A percentile compares a stretch with the other conserved stretches of the same genome.
Evolutionary conservation across 2,888 invertebrate species (phyloP).

Genomic region (Endotricha flammealis): DNA sequence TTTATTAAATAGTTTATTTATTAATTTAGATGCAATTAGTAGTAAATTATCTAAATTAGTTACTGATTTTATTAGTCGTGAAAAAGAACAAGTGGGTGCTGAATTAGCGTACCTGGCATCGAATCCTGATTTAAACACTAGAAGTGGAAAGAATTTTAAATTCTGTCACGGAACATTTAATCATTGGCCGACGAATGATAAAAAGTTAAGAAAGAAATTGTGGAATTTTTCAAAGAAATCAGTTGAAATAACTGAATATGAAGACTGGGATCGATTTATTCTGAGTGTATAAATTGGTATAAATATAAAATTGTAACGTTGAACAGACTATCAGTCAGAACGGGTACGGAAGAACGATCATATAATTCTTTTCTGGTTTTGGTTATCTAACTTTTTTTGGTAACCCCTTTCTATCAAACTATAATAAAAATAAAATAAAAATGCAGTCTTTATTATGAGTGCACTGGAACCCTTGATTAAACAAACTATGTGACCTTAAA

Average conservation of each 20-base stretch:
- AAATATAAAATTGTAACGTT: too few species aligned
- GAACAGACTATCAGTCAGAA: too few species aligned
- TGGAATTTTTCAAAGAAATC: conserved; percentile 53
- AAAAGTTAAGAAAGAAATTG: conserved; percentile 34
- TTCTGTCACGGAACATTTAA: conserved; percentile 50
- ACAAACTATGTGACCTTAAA: too few species aligned
- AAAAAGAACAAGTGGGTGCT: conserved; percentile 50
- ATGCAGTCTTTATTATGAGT: too few species aligned
- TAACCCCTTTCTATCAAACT: too few species aligned
- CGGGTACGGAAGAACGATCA: too few species aligned
- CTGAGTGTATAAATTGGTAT: too few species aligned
- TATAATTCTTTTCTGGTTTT: too few species aligned
- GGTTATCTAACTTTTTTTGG: too few species aligned
- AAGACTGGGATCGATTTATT: conserved; percentile 65
- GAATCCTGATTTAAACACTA: conserved; percentile 37
- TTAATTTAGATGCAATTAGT: conserved; percentile 34
- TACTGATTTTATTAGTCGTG: conserved; percentile 45
- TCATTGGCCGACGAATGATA: conserved; percentile 48
- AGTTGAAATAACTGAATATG: conserved; percentile 43
- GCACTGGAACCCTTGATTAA: too few species aligned
- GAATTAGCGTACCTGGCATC: conserved; percentile 55
- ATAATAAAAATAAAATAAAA: too few species aligned
- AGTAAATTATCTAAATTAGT: conserved; percentile 39
- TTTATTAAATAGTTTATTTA: too few species aligned
- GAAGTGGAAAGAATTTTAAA: conserved; percentile 53